Conservation (phyloP, 2,888 invertebrate genomes). For the Xanthia togata region DNA sequence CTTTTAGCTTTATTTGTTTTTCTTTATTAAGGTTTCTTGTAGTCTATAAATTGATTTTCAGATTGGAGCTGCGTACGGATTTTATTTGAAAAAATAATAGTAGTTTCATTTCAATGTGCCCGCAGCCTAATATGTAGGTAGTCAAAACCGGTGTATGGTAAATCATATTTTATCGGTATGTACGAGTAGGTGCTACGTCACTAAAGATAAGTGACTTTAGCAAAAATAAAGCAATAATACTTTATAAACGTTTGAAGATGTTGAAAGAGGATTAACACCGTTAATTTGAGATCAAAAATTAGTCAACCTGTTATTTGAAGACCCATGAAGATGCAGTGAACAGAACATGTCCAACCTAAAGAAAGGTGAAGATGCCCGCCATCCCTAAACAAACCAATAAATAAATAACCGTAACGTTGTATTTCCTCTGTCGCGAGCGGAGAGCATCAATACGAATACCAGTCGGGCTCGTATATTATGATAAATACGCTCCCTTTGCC, state of each 20-base stretch:
- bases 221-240: not conserved
- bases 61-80: not conserved
- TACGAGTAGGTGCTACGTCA: not conserved
- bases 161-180: slow-evolving; percentile 25
- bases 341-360: not conserved
- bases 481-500: slow-evolving; percentile 55
- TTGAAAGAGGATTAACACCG: not conserved
- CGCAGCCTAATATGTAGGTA: slow-evolving; percentile 4
- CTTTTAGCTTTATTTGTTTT: slow-evolving; percentile 36
- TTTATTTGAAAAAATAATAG: not conserved
- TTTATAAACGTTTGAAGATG: not conserved
- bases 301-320: too few species aligned
- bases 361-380: not conserved
- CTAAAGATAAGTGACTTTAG: not conserved
- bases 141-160: slow-evolving; percentile 13
- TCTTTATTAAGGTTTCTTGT: slow-evolving; percentile 18
- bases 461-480: slow-evolving; percentile 52
- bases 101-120: slow-evolving; percentile 8
- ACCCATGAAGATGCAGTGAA: not conserved
- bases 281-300: not conserved
- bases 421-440: slow-evolving; percentile 41
- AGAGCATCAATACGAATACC: slow-evolving; percentile 54
- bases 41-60: not conserved
- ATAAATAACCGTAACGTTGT: slow-evolving; percentile 51
- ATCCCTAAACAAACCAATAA: slow-evolving; percentile 25